phyloP scores from a whole-genome alignment of 2,888 invertebrate species.

The Andrena bucephala region DNA sequence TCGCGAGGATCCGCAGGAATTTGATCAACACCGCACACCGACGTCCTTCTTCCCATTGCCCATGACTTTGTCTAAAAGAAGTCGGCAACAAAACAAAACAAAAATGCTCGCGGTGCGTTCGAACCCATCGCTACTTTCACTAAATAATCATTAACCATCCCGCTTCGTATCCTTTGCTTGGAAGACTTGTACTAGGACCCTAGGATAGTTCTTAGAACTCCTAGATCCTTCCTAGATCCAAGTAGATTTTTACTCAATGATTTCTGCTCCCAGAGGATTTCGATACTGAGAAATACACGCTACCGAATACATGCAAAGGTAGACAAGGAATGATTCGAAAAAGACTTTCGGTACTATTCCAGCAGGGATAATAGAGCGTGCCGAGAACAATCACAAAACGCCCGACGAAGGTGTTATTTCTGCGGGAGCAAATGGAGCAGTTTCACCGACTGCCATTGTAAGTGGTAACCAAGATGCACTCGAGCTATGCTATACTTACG shows the following conservation, averaged over 20 bases:
- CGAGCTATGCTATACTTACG: constrained; percentile 20
- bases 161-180: no score
- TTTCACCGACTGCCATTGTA: constrained; percentile 32
- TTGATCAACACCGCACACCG: constrained; percentile 1
- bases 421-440: constrained; percentile 26
- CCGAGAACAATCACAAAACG: constrained; percentile 1
- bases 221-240: no score
- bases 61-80: no score
- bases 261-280: no score
- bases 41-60: not conserved
- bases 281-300: no score
- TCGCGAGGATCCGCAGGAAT: constrained; percentile 1
- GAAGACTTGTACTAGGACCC: no score
- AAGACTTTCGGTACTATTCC: constrained; percentile 1
- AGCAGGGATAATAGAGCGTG: not conserved
- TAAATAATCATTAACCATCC: no score
- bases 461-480: constrained; percentile 21
- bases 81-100: no score
- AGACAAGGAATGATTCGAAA: not conserved
- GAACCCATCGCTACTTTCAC: no score
- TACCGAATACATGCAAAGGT: not conserved
- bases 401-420: not conserved
- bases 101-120: no score
- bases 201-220: no score
- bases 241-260: no score